Evolutionary conservation across 2,797 vertebrate species (phyloP), one percentile per base, ranked within the genome.

Genomic region (Monodelphis domestica): DNA sequence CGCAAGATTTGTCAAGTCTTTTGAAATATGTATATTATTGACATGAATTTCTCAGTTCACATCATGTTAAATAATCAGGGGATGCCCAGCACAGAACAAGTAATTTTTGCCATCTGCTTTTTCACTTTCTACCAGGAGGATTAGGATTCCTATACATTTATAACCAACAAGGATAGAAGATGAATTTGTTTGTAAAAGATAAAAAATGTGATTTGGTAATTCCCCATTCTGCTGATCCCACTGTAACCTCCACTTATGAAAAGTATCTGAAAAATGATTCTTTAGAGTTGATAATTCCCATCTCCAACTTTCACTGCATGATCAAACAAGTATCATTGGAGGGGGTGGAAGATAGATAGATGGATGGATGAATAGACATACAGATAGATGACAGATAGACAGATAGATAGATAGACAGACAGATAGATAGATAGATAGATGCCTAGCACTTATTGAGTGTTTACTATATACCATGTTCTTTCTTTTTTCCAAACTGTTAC

Each of bases 11-110:
- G 90, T 84, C 89, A 96, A 54, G 70, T 96, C 88, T 91, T 11
- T 92, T 95, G 91, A 96, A 96, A 93, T 90, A 57, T 89, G 29
- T 50, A 56, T 56, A 53, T 95, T 88, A 94, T 88, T 95, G 96
- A 94, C 92, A 95, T 54, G 28, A 52, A 95, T 97, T 95, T 97
- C 94, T 95, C 91, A 96, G 50, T 94, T 96, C 89, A 95, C 92
- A 88, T n/a, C 94, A 93, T 91, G 93, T 91, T 88, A 96, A 93
- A 92, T 29, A 94, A 88, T 96, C 92, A 93, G 90, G 87, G 55
- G 15, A 94, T 95, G 54, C 95, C 30, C 87, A 92, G 92, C 5
- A 90, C 54, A 59, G 93, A 89, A 91, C 28, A 53, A 90, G 89
- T 54, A 78, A 93, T 54, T 90, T 50, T 33, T 94, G 93, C 91